These are phyloP conservation scores for Haliclona indistincta DNA, from an alignment of 37 sponge, comb jelly and placozoan genomes.

Conservation along the genomic window DNA sequence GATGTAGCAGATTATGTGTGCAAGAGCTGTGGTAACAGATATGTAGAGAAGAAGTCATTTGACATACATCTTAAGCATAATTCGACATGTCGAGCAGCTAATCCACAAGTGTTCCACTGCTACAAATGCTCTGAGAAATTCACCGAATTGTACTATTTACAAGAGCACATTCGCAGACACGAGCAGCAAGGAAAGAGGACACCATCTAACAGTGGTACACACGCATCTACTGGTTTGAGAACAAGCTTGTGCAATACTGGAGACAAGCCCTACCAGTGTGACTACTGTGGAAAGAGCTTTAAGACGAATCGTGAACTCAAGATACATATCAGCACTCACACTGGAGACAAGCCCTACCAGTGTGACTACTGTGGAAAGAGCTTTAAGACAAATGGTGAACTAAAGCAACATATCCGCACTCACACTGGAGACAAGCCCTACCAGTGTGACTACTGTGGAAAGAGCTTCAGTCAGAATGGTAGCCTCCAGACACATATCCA, in stretches of 20 bases:
- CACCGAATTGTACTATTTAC: constrained; percentile 37
- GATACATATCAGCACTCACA: constrained; percentile 50
- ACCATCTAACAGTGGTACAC: constrained; percentile 3
- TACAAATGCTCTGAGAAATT: constrained; percentile 48
- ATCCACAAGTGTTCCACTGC: constrained; percentile 62
- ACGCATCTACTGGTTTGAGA: constrained; percentile 20
- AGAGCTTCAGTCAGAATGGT: constrained; percentile 38
- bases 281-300: constrained; percentile 39
- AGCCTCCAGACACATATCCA: constrained; percentile 46
- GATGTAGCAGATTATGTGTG: constrained; percentile 3
- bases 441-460: constrained; percentile 62
- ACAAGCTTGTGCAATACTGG: constrained; percentile 57
- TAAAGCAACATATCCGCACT: constrained; percentile 77
- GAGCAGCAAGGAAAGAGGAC: not conserved
- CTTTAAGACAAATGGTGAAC: constrained; percentile 45
- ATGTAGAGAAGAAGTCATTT: constrained; percentile 49
- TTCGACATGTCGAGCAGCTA: constrained; percentile 34
- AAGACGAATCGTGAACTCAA: not conserved
- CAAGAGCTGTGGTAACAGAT: constrained; percentile 34
- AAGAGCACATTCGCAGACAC: constrained; percentile 57
- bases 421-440: constrained; percentile 68
- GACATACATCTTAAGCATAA: constrained; percentile 48
- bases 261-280: constrained; percentile 73
- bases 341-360: constrained; percentile 80
- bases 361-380: constrained; percentile 69